A percentile compares a stretch with the other conserved stretches of the same genome.
phyloP scores from a whole-genome alignment of 2,113 vertebrate genomes.

The Archilochus colubris region DNA sequence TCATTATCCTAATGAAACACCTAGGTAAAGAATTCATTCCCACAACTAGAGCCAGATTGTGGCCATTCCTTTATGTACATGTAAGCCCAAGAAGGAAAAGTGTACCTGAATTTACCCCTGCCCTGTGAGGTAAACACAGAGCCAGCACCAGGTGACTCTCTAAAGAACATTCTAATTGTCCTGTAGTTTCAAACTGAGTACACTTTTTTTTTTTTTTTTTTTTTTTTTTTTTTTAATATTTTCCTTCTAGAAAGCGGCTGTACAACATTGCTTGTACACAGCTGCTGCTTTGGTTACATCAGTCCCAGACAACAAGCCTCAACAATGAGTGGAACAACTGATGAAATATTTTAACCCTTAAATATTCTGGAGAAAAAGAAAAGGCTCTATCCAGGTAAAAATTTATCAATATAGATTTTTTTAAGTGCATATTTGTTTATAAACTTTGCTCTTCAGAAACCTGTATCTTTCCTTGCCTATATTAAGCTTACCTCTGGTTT shows the following conservation, averaged over 20 bases:
- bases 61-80: neutral
- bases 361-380: neutral
- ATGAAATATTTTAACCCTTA: neutral
- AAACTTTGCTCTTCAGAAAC: neutral
- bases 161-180: neutral
- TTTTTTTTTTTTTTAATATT: neutral
- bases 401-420: neutral
- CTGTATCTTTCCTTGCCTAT: neutral
- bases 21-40: neutral
- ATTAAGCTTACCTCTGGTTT: neutral
- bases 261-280: neutral
- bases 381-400: neutral
- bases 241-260: neutral
- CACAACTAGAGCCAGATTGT: neutral
- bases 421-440: neutral
- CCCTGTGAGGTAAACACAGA: neutral
- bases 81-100: neutral
- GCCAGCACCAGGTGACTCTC: rapidly evolving
- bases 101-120: neutral
- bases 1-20: neutral
- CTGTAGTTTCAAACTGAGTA: neutral
- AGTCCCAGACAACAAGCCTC: neutral
- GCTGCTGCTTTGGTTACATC: neutral
- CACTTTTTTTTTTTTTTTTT: too few relatives aligned
- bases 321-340: neutral